Evolutionary conservation across 2,797 vertebrate genomes (phyloP), one percentile per base, ranked within the genome.

Genomic region (Mormyrops boulengeri): DNA sequence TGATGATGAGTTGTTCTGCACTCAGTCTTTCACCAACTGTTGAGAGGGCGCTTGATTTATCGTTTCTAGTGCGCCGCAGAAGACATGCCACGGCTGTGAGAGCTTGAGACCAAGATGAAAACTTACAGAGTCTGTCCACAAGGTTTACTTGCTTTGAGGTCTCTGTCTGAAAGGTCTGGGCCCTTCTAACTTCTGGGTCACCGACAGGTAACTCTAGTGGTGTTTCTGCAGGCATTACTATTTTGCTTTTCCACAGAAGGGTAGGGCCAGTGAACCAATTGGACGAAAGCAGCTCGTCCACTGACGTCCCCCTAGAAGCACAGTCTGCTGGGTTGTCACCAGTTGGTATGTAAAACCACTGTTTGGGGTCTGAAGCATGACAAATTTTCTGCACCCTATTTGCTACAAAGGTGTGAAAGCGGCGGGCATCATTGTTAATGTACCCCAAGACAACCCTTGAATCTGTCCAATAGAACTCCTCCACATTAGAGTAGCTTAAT

Each of bases 1-100:
- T 82, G 26, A 90, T 91, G 2, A 90, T 89, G n/a, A 53, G 17
- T 30, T 7, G 17, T 60, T 92, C 89, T 12, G 89, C 66, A 41
- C 30, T 85, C 57, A 89, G 52, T 26, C 84, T 55, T 88, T 91
- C 90, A 38, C 26, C 87, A 17, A 92, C 90, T 19, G 91, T 91
- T 55, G 53, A 19, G 17, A 55, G 53, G 53, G 17, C 19, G 55
- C 55, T 57, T n/a, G 55, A 57, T 57, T 57, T n/a, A 57, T 57
- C 55, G 0, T n/a, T 57, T 57, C 55, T 57, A 57, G 55, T 4
- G 14, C 14, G 19, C 17, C 17, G 4, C 53, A 57, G 53, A 4
- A n/a, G 53, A 57, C 17, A 17, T 17, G 1, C 17, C 4, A 57
- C 17, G 2, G 55, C 17, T 17, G 17, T 57, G 55, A 57, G 17